A percentile compares a stretch with the other conserved stretches of the same genome.
These are phyloP conservation scores for Euphydryas editha DNA, from an alignment of 2,888 invertebrate genomes.

Conservation along the genomic window DNA sequence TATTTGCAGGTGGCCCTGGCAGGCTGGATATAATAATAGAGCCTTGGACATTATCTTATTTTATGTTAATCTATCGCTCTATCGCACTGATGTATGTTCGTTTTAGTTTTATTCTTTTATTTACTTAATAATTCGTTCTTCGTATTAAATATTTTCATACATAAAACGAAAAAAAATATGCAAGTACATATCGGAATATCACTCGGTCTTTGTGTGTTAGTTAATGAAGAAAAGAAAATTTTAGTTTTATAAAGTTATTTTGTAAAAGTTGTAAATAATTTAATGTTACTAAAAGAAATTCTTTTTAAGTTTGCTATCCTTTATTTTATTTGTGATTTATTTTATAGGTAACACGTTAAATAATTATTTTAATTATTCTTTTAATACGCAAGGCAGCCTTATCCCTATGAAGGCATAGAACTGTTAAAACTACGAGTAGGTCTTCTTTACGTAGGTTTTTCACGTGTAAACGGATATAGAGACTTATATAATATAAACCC, in stretches of 20 bases:
- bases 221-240: too few species aligned
- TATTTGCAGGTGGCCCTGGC: conserved; percentile 39
- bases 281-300: too few species aligned
- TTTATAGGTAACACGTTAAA: neutral
- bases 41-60: conserved; percentile 30
- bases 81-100: conserved; percentile 10
- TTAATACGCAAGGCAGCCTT: neutral
- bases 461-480: conserved; percentile 17
- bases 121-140: neutral
- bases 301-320: too few species aligned
- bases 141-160: neutral
- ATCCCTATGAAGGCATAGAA: conserved; percentile 27
- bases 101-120: neutral
- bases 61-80: conserved; percentile 7
- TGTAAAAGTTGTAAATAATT: neutral
- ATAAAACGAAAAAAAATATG: too few species aligned
- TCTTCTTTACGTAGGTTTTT: conserved; percentile 32
- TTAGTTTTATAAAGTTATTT: neutral
- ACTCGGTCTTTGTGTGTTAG: too few species aligned
- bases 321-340: neutral
- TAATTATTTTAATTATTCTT: neutral
- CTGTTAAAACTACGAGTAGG: conserved; percentile 23
- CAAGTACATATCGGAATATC: too few species aligned
- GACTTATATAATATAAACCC: too few species aligned
- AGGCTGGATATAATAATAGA: conserved; percentile 28